Evolutionary conservation across 2,888 invertebrate genomes (phyloP), one percentile per base, ranked within the genome.

Genomic region (Caenorhabditis zanzibari): DNA sequence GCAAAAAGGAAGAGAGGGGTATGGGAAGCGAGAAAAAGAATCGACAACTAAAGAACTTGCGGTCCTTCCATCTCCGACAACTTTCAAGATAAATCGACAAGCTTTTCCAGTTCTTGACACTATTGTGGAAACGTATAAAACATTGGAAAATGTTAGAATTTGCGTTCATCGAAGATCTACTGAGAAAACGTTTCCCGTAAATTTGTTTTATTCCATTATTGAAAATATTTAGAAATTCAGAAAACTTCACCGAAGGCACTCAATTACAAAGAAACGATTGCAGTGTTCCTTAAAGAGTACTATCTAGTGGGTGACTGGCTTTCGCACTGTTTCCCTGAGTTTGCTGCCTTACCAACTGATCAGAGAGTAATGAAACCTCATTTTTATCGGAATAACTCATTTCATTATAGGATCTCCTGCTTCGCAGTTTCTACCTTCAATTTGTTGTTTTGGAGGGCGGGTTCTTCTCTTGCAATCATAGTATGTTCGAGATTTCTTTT

Each of bases 391-490:
- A 14, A 9, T 16, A 28, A 1, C 9, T 56, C 28, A 26, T 24
- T 28, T 4, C 4, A 9, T 61, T 41, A 3, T 24, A 61, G 63
- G 77, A 77, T 24, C 49, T 87, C 0, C 69, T 87, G 0, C 84
- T 79, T 63, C 64, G 82, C 7, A 83, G 72, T 54, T 86, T 86
- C 54, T 87, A 84, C 63, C 74, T 87, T 4, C 81, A 86, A 12
- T 87, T 86, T 59, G 82, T 86, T 1, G 66, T 87, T 4, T 75
- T 87, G 0, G 85, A 87, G 41, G 73, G 83, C 2, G 87, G 87
- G 12, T 86, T 83, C 44, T 86, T 76, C 56, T 82, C 81, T 14
- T 59, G 74, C 4, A 68, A 76, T 24, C 64, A 76, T 38, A 76
- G 76, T 76, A 28, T 58, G 76, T 28, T 35, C 26, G n/a, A 58